Evolutionary conservation across 2,888 invertebrate species (phyloP).

Genomic region (Alloscopus bannaensis): DNA sequence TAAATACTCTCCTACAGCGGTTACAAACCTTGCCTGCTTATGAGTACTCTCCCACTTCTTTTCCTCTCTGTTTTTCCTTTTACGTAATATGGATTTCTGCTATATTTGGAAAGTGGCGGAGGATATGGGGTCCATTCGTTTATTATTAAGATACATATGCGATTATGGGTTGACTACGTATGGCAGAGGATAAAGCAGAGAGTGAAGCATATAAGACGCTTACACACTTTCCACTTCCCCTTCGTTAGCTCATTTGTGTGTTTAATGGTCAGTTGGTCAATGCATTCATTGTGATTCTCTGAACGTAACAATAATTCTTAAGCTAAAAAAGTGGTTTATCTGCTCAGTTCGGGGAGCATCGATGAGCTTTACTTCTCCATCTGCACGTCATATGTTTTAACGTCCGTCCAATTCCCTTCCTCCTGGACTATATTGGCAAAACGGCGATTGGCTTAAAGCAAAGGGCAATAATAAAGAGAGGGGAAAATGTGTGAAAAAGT

Average conservation of each 20-base stretch:
- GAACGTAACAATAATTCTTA: neutral
- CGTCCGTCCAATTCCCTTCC: neutral
- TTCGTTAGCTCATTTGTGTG: slow-evolving; percentile 51
- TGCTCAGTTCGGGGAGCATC: neutral
- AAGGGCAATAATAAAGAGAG: neutral
- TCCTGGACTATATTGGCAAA: neutral
- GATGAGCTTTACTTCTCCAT: too few species aligned
- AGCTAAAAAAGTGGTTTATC: slow-evolving; percentile 24
- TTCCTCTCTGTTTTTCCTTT: too few species aligned
- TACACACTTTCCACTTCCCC: slow-evolving; percentile 8
- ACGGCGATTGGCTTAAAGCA: neutral
- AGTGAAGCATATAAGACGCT: too few species aligned
- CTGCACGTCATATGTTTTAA: too few species aligned
- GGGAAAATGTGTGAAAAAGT: slow-evolving; percentile 17
- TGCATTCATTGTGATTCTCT: slow-evolving; percentile 28
- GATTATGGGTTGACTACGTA: slow-evolving; percentile 48
- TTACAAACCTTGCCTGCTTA: too few species aligned
- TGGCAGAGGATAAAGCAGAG: too few species aligned
- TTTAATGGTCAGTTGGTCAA: slow-evolving; percentile 54
- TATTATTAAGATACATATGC: slow-evolving; percentile 54
- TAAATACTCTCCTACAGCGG: too few species aligned
- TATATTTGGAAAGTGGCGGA: too few species aligned
- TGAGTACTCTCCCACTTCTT: too few species aligned
- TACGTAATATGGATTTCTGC: too few species aligned
- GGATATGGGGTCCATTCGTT: too few species aligned